phyloP scores from a whole-genome alignment of 2,888 invertebrate genomes.

The Germaria angustata region DNA sequence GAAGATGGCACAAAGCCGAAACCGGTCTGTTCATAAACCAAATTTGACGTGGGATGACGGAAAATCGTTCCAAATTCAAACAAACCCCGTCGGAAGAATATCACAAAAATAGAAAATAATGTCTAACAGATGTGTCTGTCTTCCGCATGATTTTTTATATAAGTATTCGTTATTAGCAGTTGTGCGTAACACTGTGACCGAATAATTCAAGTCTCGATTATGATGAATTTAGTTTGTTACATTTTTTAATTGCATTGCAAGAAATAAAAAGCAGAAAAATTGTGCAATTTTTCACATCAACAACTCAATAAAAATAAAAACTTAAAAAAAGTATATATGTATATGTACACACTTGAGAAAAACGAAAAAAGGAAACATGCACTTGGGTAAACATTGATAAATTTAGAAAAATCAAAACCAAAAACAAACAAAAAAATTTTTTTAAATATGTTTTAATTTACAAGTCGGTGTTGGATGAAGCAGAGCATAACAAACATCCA shows the following conservation, averaged over 20 bases:
- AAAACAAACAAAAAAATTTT: too few relatives aligned
- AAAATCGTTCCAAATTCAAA: too few relatives aligned
- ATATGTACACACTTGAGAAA: background rate
- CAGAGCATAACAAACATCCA: conserved; percentile 62
- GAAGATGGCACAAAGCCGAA: background rate
- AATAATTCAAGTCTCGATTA: conserved; percentile 17
- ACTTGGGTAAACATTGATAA: conserved; percentile 36
- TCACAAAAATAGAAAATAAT: background rate
- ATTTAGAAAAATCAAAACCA: conserved; percentile 5
- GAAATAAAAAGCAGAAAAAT: conserved; percentile 2
- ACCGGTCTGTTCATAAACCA: too few relatives aligned
- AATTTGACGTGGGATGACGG: too few relatives aligned
- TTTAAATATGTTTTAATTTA: conserved; percentile 36
- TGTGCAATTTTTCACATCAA: conserved; percentile 50
- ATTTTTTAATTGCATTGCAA: conserved; percentile 37
- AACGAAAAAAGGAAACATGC: conserved; percentile 25
- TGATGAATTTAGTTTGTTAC: conserved; percentile 18
- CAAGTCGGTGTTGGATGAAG: conserved; percentile 54
- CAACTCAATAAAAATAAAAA: conserved; percentile 40
- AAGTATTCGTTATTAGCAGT: background rate
- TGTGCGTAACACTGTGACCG: conserved; percentile 60
- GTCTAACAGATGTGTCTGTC: background rate
- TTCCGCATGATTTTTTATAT: conserved; percentile 20
- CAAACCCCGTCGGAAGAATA: too few relatives aligned
- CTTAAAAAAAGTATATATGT: conserved; percentile 14